Conservation (phyloP, 2,113 vertebrate genomes). For the Corythaeola cristata region DNA sequence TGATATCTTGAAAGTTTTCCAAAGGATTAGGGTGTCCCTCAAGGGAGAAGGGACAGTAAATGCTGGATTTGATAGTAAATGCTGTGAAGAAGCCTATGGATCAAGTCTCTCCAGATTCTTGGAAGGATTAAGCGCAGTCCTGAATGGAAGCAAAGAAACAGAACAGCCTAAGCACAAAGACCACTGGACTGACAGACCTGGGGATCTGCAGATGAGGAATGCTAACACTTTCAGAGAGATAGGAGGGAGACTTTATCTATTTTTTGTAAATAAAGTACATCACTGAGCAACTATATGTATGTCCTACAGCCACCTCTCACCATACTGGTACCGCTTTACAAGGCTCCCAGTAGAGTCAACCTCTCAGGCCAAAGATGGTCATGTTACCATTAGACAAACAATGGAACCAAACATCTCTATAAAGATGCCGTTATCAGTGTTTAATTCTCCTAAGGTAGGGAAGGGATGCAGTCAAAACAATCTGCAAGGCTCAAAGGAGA, state of each 20-base stretch:
- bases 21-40: background rate
- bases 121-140: background rate
- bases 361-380: background rate
- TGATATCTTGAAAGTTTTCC: background rate
- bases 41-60: background rate
- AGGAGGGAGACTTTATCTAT: background rate
- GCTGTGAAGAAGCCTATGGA: background rate
- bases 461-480: background rate
- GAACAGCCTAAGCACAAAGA: background rate
- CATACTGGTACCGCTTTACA: background rate
- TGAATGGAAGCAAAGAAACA: background rate
- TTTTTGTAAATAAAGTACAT: background rate
- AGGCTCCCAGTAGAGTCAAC: background rate
- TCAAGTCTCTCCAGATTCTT: background rate
- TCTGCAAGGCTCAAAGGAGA: background rate
- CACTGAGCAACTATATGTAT: background rate
- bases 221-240: background rate
- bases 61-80: background rate
- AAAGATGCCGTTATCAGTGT: background rate
- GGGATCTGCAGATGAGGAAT: background rate
- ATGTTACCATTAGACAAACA: background rate
- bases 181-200: background rate
- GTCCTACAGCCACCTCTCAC: background rate
- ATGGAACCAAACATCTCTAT: background rate
- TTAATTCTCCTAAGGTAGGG: background rate